Conservation (phyloP, 2,888 invertebrate species). For the Mesorhabditis sp. region DNA sequence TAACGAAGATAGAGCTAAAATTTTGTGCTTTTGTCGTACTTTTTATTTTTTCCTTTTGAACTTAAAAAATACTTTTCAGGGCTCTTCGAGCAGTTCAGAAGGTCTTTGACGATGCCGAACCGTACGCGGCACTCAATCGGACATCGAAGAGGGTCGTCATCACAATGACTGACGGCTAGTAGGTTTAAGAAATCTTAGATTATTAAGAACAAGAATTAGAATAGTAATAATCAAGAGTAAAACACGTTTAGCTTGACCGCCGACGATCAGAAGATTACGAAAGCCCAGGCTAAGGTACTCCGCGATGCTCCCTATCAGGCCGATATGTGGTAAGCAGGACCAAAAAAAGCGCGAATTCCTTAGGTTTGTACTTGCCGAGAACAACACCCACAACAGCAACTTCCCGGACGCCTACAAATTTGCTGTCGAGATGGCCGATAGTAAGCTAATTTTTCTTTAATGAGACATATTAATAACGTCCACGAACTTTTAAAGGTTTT, state of each 20-base stretch:
- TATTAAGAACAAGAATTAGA: neutral
- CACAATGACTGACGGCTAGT: conserved; percentile 3
- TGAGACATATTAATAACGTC: no score
- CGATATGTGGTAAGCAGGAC: neutral
- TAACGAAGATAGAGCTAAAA: neutral
- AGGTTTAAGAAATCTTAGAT: neutral
- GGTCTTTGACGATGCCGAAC: neutral
- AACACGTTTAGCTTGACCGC: neutral
- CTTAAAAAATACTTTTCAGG: neutral
- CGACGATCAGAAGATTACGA: neutral
- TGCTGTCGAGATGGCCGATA: neutral
- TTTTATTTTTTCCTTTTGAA: neutral
- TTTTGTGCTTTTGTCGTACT: no score
- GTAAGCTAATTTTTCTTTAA: neutral
- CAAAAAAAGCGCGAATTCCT: neutral
- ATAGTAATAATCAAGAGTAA: neutral
- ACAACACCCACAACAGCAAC: neutral
- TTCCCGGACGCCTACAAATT: neutral
- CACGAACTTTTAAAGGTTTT: no score
- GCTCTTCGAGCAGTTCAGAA: neutral
- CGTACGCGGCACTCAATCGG: neutral
- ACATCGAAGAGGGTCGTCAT: conserved; percentile 4
- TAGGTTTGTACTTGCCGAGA: conserved; percentile 3
- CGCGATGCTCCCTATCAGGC: neutral
- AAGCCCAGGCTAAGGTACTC: conserved; percentile 4